Conservation (phyloP, 2,113 vertebrate genomes). For the Gymnorhina tibicen region DNA sequence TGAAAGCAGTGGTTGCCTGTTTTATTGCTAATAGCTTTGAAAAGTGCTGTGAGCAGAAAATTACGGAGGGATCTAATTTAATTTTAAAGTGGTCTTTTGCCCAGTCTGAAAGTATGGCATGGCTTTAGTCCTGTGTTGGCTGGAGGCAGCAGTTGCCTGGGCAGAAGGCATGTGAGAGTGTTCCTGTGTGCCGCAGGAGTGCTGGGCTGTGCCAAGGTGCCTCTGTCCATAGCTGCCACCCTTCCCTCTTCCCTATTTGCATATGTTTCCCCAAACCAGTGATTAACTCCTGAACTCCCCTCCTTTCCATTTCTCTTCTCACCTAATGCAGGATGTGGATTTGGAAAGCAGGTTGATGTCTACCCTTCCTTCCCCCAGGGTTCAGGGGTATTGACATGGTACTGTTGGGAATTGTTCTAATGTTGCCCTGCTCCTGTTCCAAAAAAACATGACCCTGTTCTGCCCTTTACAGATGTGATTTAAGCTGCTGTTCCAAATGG, state of each 20-base stretch:
- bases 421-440: background rate
- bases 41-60: background rate
- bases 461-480: background rate
- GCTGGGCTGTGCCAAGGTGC: background rate
- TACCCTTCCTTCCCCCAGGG: background rate
- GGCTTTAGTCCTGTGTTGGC: background rate
- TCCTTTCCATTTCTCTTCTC: background rate
- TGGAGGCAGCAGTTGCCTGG: background rate
- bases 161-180: background rate
- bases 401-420: background rate
- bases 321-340: background rate
- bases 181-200: background rate
- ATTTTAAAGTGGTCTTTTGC: background rate
- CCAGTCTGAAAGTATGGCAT: rapidly evolving
- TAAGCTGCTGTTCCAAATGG: background rate
- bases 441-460: background rate
- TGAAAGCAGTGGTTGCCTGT: background rate
- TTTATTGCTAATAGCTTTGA: background rate
- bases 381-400: background rate
- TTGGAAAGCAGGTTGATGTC: background rate
- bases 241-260: background rate
- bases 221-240: background rate
- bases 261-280: rapidly evolving
- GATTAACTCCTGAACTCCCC: background rate
- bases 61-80: background rate